phyloP scores from a whole-genome alignment of 1,140 invertebrate species.

The Rhagoletis pomonella region DNA sequence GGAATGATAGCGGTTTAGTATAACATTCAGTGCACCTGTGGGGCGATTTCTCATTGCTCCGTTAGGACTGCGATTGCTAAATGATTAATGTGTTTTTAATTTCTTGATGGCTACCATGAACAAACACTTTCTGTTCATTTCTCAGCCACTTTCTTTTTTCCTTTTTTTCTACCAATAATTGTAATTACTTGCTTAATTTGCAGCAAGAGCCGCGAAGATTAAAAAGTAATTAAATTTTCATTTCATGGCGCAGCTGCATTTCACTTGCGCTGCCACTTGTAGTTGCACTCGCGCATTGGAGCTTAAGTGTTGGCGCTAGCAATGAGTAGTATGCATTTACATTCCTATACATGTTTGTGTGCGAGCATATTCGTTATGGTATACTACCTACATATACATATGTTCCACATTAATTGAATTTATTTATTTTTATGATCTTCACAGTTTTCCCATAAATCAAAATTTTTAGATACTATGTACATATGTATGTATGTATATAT shows the following conservation, averaged over 20 bases:
- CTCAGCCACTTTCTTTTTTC: not conserved
- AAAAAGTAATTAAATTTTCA: slow-evolving; percentile 52
- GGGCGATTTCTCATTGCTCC: too few relatives aligned
- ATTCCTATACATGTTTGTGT: not conserved
- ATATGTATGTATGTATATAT: not conserved
- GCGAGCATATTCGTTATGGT: not conserved
- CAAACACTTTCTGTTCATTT: slow-evolving; percentile 34
- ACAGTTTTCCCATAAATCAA: slow-evolving; percentile 42
- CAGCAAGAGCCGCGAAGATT: slow-evolving; percentile 21
- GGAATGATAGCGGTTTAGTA: too few relatives aligned
- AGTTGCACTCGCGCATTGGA: not conserved
- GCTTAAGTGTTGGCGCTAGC: slow-evolving; percentile 16
- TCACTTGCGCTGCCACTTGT: slow-evolving; percentile 33
- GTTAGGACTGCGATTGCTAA: not conserved
- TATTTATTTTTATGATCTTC: slow-evolving; percentile 49
- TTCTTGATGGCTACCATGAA: slow-evolving; percentile 4
- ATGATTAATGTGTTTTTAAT: slow-evolving; percentile 50
- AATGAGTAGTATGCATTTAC: not conserved
- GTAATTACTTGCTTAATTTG: slow-evolving; percentile 51
- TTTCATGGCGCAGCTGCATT: slow-evolving; percentile 36
- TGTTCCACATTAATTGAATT: slow-evolving; percentile 48
- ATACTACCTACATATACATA: not conserved
- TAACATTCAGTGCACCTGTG: too few relatives aligned
- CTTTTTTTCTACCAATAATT: not conserved
- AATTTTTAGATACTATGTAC: not conserved